phyloP scores from a whole-genome alignment of 2,888 invertebrate species.

The Embidobia sp. region DNA sequence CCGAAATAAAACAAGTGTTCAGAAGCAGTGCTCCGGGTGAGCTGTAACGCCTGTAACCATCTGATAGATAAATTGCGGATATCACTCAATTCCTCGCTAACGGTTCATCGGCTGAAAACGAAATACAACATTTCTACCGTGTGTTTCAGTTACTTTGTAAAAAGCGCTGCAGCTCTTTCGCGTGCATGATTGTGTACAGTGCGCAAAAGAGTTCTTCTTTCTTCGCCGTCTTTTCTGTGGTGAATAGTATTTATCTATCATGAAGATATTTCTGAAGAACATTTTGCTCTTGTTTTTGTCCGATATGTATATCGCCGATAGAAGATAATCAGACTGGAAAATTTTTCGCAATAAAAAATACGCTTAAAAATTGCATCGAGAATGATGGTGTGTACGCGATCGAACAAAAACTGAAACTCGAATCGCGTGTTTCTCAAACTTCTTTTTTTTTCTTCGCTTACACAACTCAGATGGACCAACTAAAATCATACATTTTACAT shows the following conservation, averaged over 20 bases:
- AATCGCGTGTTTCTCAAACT: constrained; percentile 8
- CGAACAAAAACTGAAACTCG: constrained; percentile 10
- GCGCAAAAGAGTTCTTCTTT: constrained; percentile 20
- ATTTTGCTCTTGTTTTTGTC: constrained; percentile 26
- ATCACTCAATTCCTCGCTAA: constrained; percentile 42
- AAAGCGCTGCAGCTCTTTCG: constrained; percentile 31
- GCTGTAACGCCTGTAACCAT: constrained; percentile 2
- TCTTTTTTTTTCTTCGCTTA: not conserved
- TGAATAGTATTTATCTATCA: constrained; percentile 39
- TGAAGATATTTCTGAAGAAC: constrained; percentile 10
- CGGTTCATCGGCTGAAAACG: constrained; percentile 44
- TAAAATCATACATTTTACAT: too few species aligned
- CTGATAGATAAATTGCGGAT: constrained; percentile 38
- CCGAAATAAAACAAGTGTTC: constrained; percentile 19
- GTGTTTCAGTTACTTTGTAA: constrained; percentile 37
- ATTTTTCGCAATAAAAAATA: constrained; percentile 6
- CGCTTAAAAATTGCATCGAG: not conserved
- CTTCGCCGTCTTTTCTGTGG: constrained; percentile 11
- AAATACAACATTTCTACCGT: constrained; percentile 32
- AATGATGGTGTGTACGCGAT: not conserved
- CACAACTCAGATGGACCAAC: too few species aligned
- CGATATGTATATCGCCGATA: constrained; percentile 13
- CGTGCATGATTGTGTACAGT: constrained; percentile 37
- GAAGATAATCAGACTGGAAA: constrained; percentile 29
- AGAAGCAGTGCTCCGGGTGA: not conserved